These are phyloP conservation scores for Macrobrachium rosenbergii DNA, from an alignment of 1,140 invertebrate genomes.

Conservation along the genomic window DNA sequence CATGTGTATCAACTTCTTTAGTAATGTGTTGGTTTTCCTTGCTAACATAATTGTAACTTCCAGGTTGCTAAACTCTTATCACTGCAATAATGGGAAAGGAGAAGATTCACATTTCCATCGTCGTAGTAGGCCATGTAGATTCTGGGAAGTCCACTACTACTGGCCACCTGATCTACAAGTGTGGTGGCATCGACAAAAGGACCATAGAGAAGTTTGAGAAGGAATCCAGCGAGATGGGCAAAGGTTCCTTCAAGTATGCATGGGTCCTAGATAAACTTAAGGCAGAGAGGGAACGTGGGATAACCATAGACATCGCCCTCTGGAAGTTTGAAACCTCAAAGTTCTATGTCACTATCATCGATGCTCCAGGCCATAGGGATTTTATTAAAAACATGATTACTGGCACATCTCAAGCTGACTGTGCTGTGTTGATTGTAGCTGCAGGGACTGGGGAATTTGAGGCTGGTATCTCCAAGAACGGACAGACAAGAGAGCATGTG, in stretches of 20 bases:
- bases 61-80: too few species aligned
- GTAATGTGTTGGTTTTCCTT: too few species aligned
- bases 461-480: conserved; percentile 98
- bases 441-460: conserved; percentile 98
- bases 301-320: conserved; percentile 98
- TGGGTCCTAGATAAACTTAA: conserved; percentile 99
- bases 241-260: conserved; percentile 97
- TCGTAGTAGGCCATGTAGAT: conserved; percentile 98
- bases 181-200: conserved; percentile 96
- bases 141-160: conserved; percentile 97
- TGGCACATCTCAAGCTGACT: conserved; percentile 97
- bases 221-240: conserved; percentile 92
- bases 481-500: conserved; percentile 98
- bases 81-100: conserved; percentile 83
- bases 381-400: conserved; percentile 99
- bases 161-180: conserved; percentile 97
- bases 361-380: conserved; percentile 98
- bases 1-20: too few species aligned
- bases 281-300: conserved; percentile 99
- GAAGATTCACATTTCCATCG: conserved; percentile 98
- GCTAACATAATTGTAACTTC: too few species aligned
- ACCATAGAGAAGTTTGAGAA: conserved; percentile 98
- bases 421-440: conserved; percentile 97
- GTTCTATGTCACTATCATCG: conserved; percentile 99
- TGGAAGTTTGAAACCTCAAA: conserved; percentile 99